These are phyloP conservation scores for Dilophus febrilis DNA, from an alignment of 2,888 invertebrate genomes.

Conservation along the genomic window DNA sequence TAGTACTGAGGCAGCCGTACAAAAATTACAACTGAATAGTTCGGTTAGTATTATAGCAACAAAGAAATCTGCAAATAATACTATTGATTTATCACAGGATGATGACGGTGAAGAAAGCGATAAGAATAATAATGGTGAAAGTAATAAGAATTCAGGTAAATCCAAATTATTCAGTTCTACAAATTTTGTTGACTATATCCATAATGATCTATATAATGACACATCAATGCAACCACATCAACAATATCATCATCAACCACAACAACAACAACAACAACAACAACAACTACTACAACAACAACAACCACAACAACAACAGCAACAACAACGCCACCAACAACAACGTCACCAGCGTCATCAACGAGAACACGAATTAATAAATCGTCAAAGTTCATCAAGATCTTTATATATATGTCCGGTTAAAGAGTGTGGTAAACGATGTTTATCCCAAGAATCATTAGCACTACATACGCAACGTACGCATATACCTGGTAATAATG, in stretches of 20 bases:
- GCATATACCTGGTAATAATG: slow-evolving; percentile 11
- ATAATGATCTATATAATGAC: slow-evolving; percentile 18
- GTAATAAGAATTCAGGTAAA: too few relatives aligned
- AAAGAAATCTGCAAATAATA: slow-evolving; percentile 20
- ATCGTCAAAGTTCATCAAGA: background rate
- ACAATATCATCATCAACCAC: too few relatives aligned
- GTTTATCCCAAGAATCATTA: slow-evolving; percentile 30
- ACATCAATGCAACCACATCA: slow-evolving; percentile 1
- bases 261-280: too few relatives aligned
- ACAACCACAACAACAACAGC: too few relatives aligned
- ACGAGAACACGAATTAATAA: background rate
- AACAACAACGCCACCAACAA: background rate
- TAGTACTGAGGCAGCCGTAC: slow-evolving; percentile 31
- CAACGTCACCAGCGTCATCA: too few relatives aligned
- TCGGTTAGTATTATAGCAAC: slow-evolving; percentile 44
- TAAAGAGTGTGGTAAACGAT: slow-evolving; percentile 33
- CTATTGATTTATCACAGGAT: slow-evolving; percentile 5
- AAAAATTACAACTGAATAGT: slow-evolving; percentile 34
- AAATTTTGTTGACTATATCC: too few relatives aligned
- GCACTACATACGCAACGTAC: slow-evolving; percentile 28
- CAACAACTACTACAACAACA: too few relatives aligned
- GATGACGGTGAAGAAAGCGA: background rate
- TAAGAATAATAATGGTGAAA: too few relatives aligned
- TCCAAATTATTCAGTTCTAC: too few relatives aligned
- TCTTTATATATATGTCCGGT: slow-evolving; percentile 13